phyloP scores from a whole-genome alignment of 2,888 invertebrate genomes.

The Drosophila emarginata region DNA sequence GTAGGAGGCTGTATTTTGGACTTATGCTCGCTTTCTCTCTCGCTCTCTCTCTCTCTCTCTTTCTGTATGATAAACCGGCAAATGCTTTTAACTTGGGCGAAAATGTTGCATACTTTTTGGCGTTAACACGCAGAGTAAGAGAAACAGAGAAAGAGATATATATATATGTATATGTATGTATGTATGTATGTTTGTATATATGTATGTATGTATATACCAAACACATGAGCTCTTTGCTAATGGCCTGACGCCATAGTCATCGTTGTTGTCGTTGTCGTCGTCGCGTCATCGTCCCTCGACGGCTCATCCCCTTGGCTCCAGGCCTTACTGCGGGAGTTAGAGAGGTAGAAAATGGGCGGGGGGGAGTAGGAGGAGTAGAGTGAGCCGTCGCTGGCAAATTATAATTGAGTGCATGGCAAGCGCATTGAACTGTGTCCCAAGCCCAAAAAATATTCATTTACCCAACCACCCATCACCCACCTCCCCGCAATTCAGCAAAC shows the following conservation, averaged over 20 bases:
- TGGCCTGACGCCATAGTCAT: constrained; percentile 49
- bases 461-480: background rate
- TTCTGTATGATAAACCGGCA: constrained; percentile 46
- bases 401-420: constrained; percentile 72
- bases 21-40: background rate
- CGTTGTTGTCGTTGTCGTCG: constrained; percentile 24
- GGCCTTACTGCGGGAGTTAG: background rate
- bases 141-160: background rate
- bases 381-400: constrained; percentile 54
- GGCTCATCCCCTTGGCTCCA: constrained; percentile 10
- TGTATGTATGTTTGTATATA: too few relatives aligned
- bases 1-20: constrained; percentile 8
- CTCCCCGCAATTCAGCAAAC: too few relatives aligned
- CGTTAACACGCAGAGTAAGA: constrained; percentile 18
- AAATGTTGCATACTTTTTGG: constrained; percentile 66
- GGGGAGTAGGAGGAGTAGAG: background rate
- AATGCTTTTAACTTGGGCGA: constrained; percentile 69
- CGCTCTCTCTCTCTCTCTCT: background rate
- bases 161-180: background rate
- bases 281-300: constrained; percentile 40
- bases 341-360: background rate
- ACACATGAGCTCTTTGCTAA: constrained; percentile 66
- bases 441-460: background rate
- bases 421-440: constrained; percentile 64
- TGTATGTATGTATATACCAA: constrained; percentile 21